Base-by-base conservation (phyloP, 1,140 invertebrate species). In the Trichonephila inaurata region DNA sequence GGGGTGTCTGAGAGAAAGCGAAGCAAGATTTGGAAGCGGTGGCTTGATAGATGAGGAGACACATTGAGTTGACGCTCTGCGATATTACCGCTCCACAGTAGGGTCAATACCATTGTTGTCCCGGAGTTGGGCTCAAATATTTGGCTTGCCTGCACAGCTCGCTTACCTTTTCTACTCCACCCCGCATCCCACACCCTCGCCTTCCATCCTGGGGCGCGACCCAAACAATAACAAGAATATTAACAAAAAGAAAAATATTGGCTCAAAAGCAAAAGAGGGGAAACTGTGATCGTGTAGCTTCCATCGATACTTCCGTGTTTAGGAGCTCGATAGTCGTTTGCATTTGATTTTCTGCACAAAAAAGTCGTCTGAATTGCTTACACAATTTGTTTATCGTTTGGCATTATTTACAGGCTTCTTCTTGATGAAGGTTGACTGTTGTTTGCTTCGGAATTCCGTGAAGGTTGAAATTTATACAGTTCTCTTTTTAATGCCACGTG, bases 81-180 rank as follows among this genome's bases (percentile, higher is more conserved):
- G 69, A 93, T 93, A 93, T 93, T 93, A 64, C 83, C 90, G 81
- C 90, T 58, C 90, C 61, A 44, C 60, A 64, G 60, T 64, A 21
- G 82, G 91, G 91, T 93, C 91, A 93, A 93, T 93, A 87, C 83
- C 64, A 93, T 93, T 93, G 91, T 87, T 77, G 82, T 85, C 90
- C 90, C 28, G n/a, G 62, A 87, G 62, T 87, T 21, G 81, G 51
- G 77, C 66, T 87, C 82, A 92, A 92, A 92, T 92, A 92, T 92
- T 92, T 92, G 91, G 91, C 81, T 66, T 92, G 40, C 91, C 72
- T 62, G 40, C 82, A 60, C 51, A 77, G 72, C 82, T 51, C 51
- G 82, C 82, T 83, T 24, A 83, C 82, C 82, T 83, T 82, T 83
- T 83, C 82, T 51, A 51, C 51, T 51, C 51, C 51, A 10, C 51